Evolutionary conservation across 2,113 vertebrate genomes (phyloP).

Genomic region (Barnardius zonarius): DNA sequence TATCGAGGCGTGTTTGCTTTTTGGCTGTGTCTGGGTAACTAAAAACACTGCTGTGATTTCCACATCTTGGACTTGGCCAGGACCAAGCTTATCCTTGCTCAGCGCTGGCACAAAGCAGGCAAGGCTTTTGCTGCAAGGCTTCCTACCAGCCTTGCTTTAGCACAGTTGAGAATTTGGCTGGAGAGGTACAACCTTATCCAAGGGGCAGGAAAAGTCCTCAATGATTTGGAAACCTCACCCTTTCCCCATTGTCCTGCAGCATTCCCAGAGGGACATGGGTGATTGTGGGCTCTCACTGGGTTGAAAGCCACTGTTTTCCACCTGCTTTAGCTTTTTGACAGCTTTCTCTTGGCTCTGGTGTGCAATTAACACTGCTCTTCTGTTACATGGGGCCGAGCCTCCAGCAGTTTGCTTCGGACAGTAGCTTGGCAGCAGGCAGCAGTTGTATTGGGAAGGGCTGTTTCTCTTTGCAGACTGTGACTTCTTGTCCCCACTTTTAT

Average conservation of each 20-base stretch:
- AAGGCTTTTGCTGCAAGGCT: background rate
- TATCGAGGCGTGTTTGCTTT: background rate
- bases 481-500: background rate
- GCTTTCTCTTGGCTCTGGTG: background rate
- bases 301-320: background rate
- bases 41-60: background rate
- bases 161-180: background rate
- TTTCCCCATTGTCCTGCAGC: background rate
- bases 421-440: background rate
- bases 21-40: background rate
- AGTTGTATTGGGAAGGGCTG: background rate
- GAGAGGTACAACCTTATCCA: background rate
- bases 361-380: background rate
- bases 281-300: background rate
- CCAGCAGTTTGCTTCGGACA: background rate
- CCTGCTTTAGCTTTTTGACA: conserved; percentile 17
- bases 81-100: background rate
- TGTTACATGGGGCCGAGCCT: background rate
- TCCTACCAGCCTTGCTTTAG: background rate
- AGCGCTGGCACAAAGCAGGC: background rate
- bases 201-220: background rate
- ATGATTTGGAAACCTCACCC: background rate
- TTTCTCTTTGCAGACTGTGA: background rate
- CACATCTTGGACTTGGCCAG: background rate
- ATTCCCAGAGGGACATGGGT: fast-evolving